Base-by-base conservation (phyloP, 2,113 vertebrate genomes). In the Pandion haliaetus region DNA sequence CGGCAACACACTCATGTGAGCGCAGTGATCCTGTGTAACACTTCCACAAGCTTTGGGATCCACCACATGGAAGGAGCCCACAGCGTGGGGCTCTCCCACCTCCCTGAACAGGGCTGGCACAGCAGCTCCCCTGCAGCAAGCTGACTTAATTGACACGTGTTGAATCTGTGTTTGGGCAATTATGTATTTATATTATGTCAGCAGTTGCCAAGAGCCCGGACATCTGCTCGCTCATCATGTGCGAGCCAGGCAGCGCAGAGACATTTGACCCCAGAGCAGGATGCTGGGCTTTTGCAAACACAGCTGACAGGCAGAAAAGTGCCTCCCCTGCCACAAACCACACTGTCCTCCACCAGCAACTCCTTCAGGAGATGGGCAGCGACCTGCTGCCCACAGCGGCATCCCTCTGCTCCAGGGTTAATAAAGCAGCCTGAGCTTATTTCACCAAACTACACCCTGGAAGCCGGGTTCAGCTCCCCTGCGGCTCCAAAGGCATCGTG, bases 141-240 rank as follows among this genome's bases (percentile, higher is more conserved):
- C 63, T 78, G 82, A 62, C 55, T 79, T 72, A 69, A 74, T 1
- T 95, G 90, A 88, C 95, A 96, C 8, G 1, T 93, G 95, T 86
- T 95, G 87, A 78, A 82, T 40, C 76, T 52, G 87, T 87, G 93
- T 93, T 88, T 86, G 86, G 84, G 79, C 90, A 96, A 95, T 93
- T 94, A 94, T 82, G 82, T 57, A 85, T 93, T 97, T 96, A 42
- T 80, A 90, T 62, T 49, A 86, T 96, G 93, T 96, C 96, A 97
- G 96, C 88, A 95, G 80, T 57, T 93, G 92, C 84, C 86, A 82
- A 83, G 62, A 96, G 90, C 87, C 82, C 12, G 54, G 91, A 93
- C 87, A 97, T 90, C 95, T 97, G 97, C 94, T 96, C 24, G 0
- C 55, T 63, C 94, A 91, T 93, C 96, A 45, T 74, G 70, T 5